A percentile compares a stretch with the other conserved stretches of the same genome.
phyloP scores from a whole-genome alignment of 2,888 invertebrate genomes.

The Pachycephus smyrnensis region DNA sequence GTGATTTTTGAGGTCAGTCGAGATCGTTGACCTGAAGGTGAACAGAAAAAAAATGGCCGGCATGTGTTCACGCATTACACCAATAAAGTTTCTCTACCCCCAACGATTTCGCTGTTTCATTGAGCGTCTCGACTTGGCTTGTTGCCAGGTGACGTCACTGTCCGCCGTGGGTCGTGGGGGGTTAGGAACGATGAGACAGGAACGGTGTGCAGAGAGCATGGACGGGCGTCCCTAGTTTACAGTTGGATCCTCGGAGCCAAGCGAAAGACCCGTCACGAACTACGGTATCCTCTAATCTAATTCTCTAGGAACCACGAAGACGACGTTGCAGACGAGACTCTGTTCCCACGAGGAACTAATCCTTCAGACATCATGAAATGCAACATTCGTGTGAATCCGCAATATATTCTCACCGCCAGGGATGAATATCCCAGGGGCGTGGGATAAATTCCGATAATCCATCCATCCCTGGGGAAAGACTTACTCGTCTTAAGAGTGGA shows the following conservation, averaged over 20 bases:
- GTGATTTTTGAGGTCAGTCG: not conserved
- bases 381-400: not conserved
- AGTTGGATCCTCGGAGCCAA: not conserved
- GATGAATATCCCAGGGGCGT: too few relatives aligned
- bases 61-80: constrained; percentile 22
- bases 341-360: not conserved
- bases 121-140: constrained; percentile 54
- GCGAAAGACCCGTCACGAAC: not conserved
- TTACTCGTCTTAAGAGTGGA: not conserved
- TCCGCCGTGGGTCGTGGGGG: constrained; percentile 28
- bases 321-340: not conserved
- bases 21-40: not conserved
- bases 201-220: not conserved
- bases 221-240: not conserved
- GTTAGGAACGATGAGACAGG: constrained; percentile 2
- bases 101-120: constrained; percentile 48
- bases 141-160: constrained; percentile 57
- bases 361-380: not conserved
- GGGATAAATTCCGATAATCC: not conserved
- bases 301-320: not conserved
- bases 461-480: not conserved
- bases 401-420: not conserved
- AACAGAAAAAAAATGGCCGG: not conserved
- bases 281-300: not conserved
- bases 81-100: constrained; percentile 23